Conservation (phyloP, 2,113 vertebrate species). For the Apteryx owenii region DNA sequence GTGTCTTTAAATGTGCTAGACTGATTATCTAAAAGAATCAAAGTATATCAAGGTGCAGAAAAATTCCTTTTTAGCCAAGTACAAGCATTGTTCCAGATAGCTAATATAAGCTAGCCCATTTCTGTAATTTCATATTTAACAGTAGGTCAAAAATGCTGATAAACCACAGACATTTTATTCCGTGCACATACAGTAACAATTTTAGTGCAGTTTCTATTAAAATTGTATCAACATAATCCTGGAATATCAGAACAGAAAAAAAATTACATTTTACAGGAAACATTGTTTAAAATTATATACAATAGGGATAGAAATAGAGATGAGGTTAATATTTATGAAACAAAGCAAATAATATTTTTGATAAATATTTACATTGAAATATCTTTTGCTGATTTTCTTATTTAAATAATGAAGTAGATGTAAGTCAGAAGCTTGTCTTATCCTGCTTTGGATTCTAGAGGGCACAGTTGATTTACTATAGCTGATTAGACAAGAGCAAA, state of each 20-base stretch:
- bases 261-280: not conserved
- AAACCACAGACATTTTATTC: not conserved
- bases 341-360: not conserved
- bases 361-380: not conserved
- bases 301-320: not conserved
- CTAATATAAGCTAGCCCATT: conserved; percentile 10
- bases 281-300: not conserved
- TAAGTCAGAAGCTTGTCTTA: not conserved
- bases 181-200: not conserved
- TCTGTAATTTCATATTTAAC: conserved; percentile 23
- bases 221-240: not conserved
- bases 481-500: not conserved
- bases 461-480: conserved; percentile 34
- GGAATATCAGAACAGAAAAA: not conserved
- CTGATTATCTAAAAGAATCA: not conserved
- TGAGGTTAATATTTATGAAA: not conserved
- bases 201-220: not conserved
- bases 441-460: conserved; percentile 39
- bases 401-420: not conserved
- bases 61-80: not conserved
- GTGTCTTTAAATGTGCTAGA: not conserved
- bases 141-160: not conserved
- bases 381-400: not conserved
- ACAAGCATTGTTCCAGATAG: conserved; percentile 1
- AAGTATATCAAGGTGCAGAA: conserved; percentile 15